phyloP scores from a whole-genome alignment of 2,797 vertebrate species.

The Echiichthys vipera region DNA sequence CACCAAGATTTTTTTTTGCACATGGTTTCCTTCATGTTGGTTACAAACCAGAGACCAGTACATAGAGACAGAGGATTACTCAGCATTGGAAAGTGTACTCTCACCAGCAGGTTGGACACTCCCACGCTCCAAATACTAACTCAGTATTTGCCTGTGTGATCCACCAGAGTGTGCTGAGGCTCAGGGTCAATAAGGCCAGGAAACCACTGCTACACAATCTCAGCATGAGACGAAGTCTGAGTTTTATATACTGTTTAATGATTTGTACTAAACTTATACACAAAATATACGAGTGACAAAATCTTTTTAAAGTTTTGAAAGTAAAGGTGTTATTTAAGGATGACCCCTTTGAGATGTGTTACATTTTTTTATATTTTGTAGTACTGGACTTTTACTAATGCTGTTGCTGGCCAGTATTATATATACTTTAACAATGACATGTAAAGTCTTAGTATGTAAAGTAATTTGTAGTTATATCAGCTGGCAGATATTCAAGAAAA shows the following conservation, averaged over 20 bases:
- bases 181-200: conserved; percentile 62
- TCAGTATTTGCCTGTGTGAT: conserved; percentile 62
- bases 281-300: too few species aligned
- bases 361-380: neutral
- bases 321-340: neutral
- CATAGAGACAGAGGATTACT: conserved; percentile 50
- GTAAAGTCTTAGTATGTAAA: neutral
- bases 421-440: neutral
- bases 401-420: neutral
- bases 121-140: conserved; percentile 46
- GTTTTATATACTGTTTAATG: neutral
- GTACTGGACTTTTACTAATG: neutral
- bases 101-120: conserved; percentile 53
- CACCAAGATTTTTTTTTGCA: conserved; percentile 14
- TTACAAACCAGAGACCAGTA: conserved; percentile 34
- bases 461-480: neutral
- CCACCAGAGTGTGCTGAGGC: conserved; percentile 73
- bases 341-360: neutral
- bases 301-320: neutral
- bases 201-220: conserved; percentile 28
- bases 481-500: too few species aligned
- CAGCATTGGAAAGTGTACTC: conserved; percentile 64
- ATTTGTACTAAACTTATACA: too few species aligned
- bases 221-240: conserved; percentile 16
- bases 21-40: conserved; percentile 36